Percentiles rank a stretch among this genome's conserved stretches.
These are phyloP conservation scores for Xestia sexstrigata DNA, from an alignment of 2,888 invertebrate genomes.

Conservation along the genomic window DNA sequence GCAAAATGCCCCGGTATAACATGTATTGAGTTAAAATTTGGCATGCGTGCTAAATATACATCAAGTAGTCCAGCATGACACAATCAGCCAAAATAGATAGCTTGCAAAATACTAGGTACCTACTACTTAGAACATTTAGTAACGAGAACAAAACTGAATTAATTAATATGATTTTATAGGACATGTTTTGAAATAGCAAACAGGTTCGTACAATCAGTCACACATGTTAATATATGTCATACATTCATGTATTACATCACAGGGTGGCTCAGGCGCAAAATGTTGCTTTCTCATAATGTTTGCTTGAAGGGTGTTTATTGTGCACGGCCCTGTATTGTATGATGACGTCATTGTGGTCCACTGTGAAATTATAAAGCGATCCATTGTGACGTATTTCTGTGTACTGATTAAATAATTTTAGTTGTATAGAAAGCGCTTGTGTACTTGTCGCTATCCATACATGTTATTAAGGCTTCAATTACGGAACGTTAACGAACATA, in stretches of 20 bases:
- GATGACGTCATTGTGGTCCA: conserved; percentile 41
- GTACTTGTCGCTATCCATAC: background rate
- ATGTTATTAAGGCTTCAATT: background rate
- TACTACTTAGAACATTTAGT: conserved; percentile 22
- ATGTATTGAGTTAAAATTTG: conserved; percentile 7
- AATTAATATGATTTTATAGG: conserved; percentile 47
- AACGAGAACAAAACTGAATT: conserved; percentile 44
- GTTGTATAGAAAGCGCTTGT: background rate
- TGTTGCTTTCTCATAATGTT: no score
- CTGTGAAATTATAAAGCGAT: conserved; percentile 19
- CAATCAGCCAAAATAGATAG: conserved; percentile 38
- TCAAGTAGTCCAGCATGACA: conserved; percentile 27
- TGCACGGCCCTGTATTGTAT: background rate
- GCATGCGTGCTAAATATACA: conserved; percentile 21
- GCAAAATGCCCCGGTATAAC: background rate
- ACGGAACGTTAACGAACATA: background rate
- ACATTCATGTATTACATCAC: conserved; percentile 59
- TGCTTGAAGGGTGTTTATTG: conserved; percentile 42
- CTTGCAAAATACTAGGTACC: conserved; percentile 19
- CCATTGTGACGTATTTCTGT: conserved; percentile 35
- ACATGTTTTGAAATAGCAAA: conserved; percentile 36
- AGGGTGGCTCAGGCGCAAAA: no score
- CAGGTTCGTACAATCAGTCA: conserved; percentile 56
- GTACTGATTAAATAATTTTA: conserved; percentile 6
- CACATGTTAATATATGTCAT: conserved; percentile 65